Conservation (phyloP, 2,888 invertebrate species). For the Hyppa rectilinea region DNA sequence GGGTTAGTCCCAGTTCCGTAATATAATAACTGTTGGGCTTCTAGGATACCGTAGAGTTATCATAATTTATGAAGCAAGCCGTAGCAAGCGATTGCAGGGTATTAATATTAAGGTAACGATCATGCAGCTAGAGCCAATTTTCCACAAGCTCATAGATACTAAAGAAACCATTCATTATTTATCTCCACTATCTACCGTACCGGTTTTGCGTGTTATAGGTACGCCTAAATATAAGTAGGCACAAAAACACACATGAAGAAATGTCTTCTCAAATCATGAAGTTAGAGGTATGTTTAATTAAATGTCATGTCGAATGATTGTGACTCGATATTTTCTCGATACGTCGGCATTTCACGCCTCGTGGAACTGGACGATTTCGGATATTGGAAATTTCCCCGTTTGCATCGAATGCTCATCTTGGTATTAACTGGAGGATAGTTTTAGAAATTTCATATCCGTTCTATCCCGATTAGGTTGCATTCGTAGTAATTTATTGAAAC, state of each 20-base stretch:
- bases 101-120: constrained; percentile 35
- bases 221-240: background rate
- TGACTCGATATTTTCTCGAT: constrained; percentile 44
- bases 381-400: constrained; percentile 46
- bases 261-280: constrained; percentile 19
- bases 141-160: background rate
- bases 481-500: background rate
- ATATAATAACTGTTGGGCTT: constrained; percentile 30
- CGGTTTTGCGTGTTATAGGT: background rate
- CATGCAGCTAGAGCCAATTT: constrained; percentile 21
- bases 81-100: constrained; percentile 20
- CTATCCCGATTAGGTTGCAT: background rate
- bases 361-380: constrained; percentile 39
- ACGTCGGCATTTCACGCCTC: constrained; percentile 48
- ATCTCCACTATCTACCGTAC: background rate
- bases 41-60: constrained; percentile 2
- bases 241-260: constrained; percentile 1
- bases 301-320: constrained; percentile 44
- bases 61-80: constrained; percentile 14
- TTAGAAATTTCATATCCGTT: constrained; percentile 23
- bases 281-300: constrained; percentile 26
- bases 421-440: constrained; percentile 22
- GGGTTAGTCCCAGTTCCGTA: constrained; percentile 20
- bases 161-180: constrained; percentile 2
- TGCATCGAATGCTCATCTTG: constrained; percentile 11